Evolutionary conservation across 1,140 invertebrate species (phyloP), one percentile per base, ranked within the genome.

Genomic region (Penaeus japonicus): DNA sequence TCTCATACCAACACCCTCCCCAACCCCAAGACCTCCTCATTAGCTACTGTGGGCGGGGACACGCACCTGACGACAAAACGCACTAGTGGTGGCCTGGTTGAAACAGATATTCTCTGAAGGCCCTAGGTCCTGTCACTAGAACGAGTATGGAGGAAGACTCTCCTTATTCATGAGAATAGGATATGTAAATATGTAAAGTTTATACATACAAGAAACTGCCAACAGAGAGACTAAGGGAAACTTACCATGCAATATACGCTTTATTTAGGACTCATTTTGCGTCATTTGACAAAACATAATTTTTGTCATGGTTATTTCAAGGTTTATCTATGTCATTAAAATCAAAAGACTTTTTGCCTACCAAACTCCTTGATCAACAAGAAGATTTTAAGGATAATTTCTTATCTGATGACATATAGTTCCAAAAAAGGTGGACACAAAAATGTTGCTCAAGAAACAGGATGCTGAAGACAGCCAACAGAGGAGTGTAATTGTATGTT

Each of bases 161-260:
- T 59, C 85, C 75, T 78, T n/a, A 22, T 73, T 54, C 30, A 57
- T 75, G 62, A 75, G 57, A 27, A 55, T 57, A 53, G 54, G 65
- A 83, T 32, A 73, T 88, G 87, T 88, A 88, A 22, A 88, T 88
- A 88, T 88, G 87, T 88, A 88, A 82, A 88, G 87, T 73, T 83
- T 83, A 57, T 77, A 88, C 81, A 82, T 75, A 53, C 35, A 59
- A 24, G 65, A 62, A 85, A 85, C 84, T 85, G 84, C 84, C 84
- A 85, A 59, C 84, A 85, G 65, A 75, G 78, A 62, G 55, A 83
- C 55, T 83, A 39, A 85, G 84, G 84, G 47, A 78, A 78, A 75
- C 53, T 35, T 57, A 78, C 70, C 84, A 77, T 75, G 84, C 84
- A 85, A 85, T 78, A 85, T 85, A 85, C 84, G 84, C 84, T 85